Evolutionary conservation across 2,113 vertebrate genomes (phyloP), one percentile per base, ranked within the genome.

Genomic region (Poeciliopsis turrubarensis): DNA sequence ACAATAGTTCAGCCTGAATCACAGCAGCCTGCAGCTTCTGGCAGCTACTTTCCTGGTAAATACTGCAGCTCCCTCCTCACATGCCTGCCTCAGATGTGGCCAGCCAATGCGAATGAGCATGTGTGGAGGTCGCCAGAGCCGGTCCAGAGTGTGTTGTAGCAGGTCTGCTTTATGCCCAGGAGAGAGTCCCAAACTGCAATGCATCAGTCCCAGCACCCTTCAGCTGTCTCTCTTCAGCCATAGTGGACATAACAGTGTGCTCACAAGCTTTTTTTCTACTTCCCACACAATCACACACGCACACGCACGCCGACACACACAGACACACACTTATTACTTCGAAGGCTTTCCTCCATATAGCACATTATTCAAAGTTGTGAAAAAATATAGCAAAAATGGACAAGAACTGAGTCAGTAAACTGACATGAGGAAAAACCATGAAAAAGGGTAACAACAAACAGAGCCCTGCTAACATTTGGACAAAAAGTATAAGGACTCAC

Each of bases 181-280:
- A 85, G 77, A 87, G 75, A 85, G 47, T 61, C 78, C 72, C 69
- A 91, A 77, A 83, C 83, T 87, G 79, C 80, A 81, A 64, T 77
- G 66, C 79, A 75, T 84, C 79, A 76, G 74, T 85, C 88, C 81
- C 86, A 68, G 17, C 60, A 32, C 39, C 65, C 78, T 81, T 86
- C 77, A 80, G 82, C 83, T 89, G 87, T 87, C 86, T 86, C 32
- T 77, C 73, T 81, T 92, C 89, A 90, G 75, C 72, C 76, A 79
- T 80, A 90, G 82, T 88, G 84, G 86, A 92, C 84, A 86, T 86
- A 89, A 76, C 86, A 87, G 82, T 78, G 74, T 73, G 81, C 84
- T 90, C 86, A 86, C 75, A 81, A 81, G 69, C 72, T 72, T 79
- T 87, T 29, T 84, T 80, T 75, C 84, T 63, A 60, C 70, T 60